Base-by-base conservation (phyloP, 2,113 vertebrate genomes). In the Prionailurus bengalensis region DNA sequence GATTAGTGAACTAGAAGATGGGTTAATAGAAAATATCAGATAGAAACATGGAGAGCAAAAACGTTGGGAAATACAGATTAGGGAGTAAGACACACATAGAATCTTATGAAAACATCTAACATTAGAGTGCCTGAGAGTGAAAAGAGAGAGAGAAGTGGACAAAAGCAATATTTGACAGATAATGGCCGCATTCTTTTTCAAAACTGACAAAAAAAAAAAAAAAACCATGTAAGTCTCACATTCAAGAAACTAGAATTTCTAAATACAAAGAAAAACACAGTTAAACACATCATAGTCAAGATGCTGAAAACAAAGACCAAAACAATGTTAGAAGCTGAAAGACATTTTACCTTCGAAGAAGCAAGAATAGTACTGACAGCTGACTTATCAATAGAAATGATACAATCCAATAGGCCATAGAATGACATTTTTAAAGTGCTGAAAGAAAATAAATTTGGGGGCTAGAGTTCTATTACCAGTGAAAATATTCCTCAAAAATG, bases 341-440 rank as follows among this genome's bases (percentile, higher is more conserved):
- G 63, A 84, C 45, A 51, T 23, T 85, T 80, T 63, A 78, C 66
- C 25, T 91, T 97, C 53, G 91, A 89, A 93, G 51, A 63, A 94
- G 36, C 55, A 88, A 66, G 70, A 94, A 83, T 48, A 74, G 15
- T 81, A 55, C 4, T 39, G 48, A 85, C 11, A 74, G 66, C 19
- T 74, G 95, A 97, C 73, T 95, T 96, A 68, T 17, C 61, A 74
- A 65, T 1, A 93, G 51, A 91, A 89, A 97, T 36, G 48, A 89
- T 79, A n/a, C 71, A 93, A 95, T 63, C 27, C 66, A 70, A 39
- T 31, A 85, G 55, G 86, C 14, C 45, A 96, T 1, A 93, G 73
- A 86, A 94, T 51, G 25, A 88, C 39, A 86, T 85, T 94, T 95
- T 93, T 78, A 36, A 89, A 79, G 19, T 39, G n/a, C 25, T 84